Evolutionary conservation across 2,888 invertebrate genomes (phyloP), one percentile per base, ranked within the genome.

Genomic region (Diaperis boleti): DNA sequence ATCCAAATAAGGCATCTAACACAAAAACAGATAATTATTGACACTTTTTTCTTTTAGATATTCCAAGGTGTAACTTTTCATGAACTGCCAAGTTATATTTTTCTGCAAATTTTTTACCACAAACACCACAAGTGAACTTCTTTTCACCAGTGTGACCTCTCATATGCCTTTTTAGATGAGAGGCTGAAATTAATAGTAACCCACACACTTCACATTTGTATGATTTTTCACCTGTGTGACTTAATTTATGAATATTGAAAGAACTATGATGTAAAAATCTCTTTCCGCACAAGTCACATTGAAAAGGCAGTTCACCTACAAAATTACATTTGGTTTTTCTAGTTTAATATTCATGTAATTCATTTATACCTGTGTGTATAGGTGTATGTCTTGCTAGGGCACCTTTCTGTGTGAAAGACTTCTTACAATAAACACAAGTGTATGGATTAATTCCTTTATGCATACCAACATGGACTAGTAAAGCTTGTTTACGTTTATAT

Each of bases 141-240:
- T 85, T 85, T 80, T 88, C 88, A 7, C 88, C 88, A 49, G 85
- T 86, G 79, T 90, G 89, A 57, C 86, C 85, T 67, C 87, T 84
- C 84, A 86, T 84, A 80, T 89, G 89, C 1, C 89, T 83, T 81
- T 87, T 87, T 71, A 89, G 83, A 77, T 89, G 89, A 61, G 88
- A 88, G 66, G 85, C 85, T 67, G 88, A 88, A 79, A 88, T 83
- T 42, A 89, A 83, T 65, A 85, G 84, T 52, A 87, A 80, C 13
- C 87, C 85, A 79, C 89, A 90, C 69, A 84, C 80, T 72, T 82
- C 81, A 76, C 88, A 88, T 66, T 85, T 80, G 82, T 85, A 86
- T 60, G 85, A 83, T 79, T 87, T 87, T 67, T 85, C 78, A 64
- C 87, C 88, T 37, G 85, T 83, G 80, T 90, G 89, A 20, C 86